These are phyloP conservation scores for Xenopus petersii DNA, from an alignment of 2,797 vertebrate genomes.

Conservation along the genomic window DNA sequence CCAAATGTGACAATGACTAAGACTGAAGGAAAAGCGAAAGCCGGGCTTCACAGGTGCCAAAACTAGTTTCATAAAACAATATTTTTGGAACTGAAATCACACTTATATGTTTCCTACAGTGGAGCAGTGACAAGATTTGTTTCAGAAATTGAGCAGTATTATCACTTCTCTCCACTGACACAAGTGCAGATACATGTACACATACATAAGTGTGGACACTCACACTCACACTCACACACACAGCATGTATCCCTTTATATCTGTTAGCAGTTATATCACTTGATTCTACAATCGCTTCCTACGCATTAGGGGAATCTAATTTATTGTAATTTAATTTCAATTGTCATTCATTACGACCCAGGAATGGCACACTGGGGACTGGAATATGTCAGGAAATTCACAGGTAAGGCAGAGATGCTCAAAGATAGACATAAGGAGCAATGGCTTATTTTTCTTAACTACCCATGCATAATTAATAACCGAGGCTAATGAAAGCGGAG, in stretches of 20 bases:
- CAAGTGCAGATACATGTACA: too few relatives aligned
- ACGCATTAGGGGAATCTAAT: constrained; percentile 15
- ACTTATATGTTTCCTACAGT: too few relatives aligned
- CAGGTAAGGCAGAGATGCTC: constrained; percentile 32
- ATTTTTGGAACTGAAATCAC: too few relatives aligned
- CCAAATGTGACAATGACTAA: too few relatives aligned
- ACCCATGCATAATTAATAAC: constrained; percentile 45
- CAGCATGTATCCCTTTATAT: background rate
- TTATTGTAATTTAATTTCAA: constrained; percentile 44
- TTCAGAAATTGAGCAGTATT: too few relatives aligned
- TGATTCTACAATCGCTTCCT: background rate
- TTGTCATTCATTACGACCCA: constrained; percentile 33
- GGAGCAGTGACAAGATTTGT: too few relatives aligned
- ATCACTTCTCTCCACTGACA: too few relatives aligned
- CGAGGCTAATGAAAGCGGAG: constrained; percentile 37
- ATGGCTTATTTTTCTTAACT: constrained; percentile 37
- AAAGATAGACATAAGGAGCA: constrained; percentile 31
- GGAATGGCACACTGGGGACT: constrained; percentile 28
- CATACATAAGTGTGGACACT: too few relatives aligned
- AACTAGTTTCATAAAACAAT: too few relatives aligned
- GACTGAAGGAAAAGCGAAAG: too few relatives aligned
- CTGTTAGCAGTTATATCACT: background rate
- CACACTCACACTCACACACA: background rate
- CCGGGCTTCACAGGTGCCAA: too few relatives aligned
- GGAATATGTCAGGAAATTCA: constrained; percentile 38